These are phyloP conservation scores for Noctua janthina DNA, from an alignment of 2,888 invertebrate genomes.

Conservation along the genomic window DNA sequence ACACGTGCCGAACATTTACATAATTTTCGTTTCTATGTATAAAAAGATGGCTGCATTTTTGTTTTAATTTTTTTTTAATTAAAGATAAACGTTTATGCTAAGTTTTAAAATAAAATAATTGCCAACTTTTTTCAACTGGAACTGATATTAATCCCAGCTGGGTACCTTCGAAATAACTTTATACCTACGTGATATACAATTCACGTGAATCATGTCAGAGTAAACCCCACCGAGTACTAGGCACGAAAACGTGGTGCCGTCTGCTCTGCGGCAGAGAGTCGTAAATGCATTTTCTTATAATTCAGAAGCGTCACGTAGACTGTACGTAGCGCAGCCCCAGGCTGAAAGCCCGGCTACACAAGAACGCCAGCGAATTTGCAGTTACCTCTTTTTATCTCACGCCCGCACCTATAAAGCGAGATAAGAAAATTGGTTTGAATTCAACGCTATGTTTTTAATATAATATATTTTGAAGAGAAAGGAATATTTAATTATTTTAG, in stretches of 20 bases:
- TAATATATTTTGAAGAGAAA: conserved; percentile 2
- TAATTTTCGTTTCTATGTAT: conserved; percentile 5
- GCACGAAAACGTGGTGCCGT: conserved; percentile 82
- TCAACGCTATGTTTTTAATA: conserved; percentile 20
- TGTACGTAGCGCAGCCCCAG: conserved; percentile 78
- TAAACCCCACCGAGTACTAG: conserved; percentile 77
- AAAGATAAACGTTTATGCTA: neutral
- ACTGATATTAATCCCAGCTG: neutral
- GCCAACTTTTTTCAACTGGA: neutral
- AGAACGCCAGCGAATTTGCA: conserved; percentile 88
- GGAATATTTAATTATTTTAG: conserved; percentile 12
- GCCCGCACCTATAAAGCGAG: conserved; percentile 82
- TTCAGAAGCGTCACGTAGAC: conserved; percentile 89
- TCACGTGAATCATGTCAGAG: conserved; percentile 77
- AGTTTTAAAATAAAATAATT: too few species aligned
- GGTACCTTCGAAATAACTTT: conserved; percentile 34
- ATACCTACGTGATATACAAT: conserved; percentile 66
- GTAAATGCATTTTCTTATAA: conserved; percentile 90
- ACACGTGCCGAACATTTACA: conserved; percentile 30
- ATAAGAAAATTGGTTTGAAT: conserved; percentile 79
- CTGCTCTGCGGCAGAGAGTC: conserved; percentile 80
- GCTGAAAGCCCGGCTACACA: conserved; percentile 79
- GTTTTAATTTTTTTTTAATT: neutral
- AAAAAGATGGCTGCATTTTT: neutral
- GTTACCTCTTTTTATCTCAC: conserved; percentile 87